These are phyloP conservation scores for Synanceia verrucosa DNA, from an alignment of 2,797 vertebrate genomes.

Conservation along the genomic window DNA sequence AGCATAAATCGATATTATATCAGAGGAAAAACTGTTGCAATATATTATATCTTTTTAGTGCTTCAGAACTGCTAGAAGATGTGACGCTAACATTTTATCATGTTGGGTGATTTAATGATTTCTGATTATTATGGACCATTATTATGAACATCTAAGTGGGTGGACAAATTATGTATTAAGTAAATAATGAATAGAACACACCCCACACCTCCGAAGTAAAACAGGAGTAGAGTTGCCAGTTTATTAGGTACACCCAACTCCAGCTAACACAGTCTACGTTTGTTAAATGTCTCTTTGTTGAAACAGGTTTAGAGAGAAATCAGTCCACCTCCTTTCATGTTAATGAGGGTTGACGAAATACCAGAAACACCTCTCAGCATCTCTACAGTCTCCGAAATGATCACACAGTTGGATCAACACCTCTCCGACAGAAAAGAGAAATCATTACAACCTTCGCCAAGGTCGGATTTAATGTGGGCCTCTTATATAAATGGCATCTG, in stretches of 20 bases:
- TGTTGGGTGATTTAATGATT: slow-evolving; percentile 3
- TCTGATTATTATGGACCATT: slow-evolving; percentile 16
- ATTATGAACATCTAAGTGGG: neutral
- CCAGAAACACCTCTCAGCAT: neutral
- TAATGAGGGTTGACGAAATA: neutral
- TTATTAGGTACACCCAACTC: slow-evolving; percentile 6
- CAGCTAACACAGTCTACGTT: neutral
- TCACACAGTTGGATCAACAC: neutral
- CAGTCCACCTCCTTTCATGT: neutral
- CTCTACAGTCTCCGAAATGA: neutral
- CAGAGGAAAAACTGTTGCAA: neutral
- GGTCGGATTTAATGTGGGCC: neutral
- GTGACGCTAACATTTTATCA: no score
- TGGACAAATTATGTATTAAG: slow-evolving; percentile 19
- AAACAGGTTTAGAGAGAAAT: neutral
- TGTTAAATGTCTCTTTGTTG: no score
- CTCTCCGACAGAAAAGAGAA: neutral
- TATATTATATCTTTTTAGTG: no score
- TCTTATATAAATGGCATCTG: neutral
- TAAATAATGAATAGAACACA: slow-evolving; percentile 4
- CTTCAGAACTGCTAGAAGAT: no score
- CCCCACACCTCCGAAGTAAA: neutral
- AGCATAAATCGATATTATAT: no score
- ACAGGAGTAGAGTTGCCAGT: neutral
- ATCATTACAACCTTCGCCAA: neutral